A percentile compares a stretch with the other conserved stretches of the same genome.
Evolutionary conservation across 1,140 invertebrate genomes (phyloP).

Genomic region (Drosophila virilis): DNA sequence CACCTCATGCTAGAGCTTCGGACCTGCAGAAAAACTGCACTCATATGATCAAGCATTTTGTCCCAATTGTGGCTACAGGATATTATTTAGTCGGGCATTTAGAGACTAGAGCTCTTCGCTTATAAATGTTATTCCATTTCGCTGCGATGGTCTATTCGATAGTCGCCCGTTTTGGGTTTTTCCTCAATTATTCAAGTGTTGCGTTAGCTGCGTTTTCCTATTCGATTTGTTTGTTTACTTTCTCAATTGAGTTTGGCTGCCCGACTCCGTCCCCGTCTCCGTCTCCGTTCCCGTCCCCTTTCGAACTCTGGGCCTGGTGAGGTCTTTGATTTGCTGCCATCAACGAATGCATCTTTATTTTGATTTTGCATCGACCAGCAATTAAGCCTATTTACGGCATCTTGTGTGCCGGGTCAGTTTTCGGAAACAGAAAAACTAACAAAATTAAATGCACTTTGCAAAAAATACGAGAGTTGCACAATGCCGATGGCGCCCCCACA

Average conservation of each 20-base stretch:
- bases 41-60: too few species aligned
- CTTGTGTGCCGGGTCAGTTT: slow-evolving; percentile 56
- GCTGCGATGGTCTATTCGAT: slow-evolving; percentile 18
- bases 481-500: slow-evolving; percentile 46
- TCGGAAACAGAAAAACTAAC: neutral
- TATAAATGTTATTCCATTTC: too few species aligned
- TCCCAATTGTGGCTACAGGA: too few species aligned
- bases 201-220: neutral
- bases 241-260: slow-evolving; percentile 26
- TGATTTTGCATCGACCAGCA: neutral
- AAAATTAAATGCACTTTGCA: slow-evolving; percentile 13
- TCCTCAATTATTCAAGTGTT: slow-evolving; percentile 7
- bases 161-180: neutral
- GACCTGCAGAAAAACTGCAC: too few species aligned
- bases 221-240: slow-evolving; percentile 24
- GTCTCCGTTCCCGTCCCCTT: neutral
- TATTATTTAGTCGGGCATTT: too few species aligned
- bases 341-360: neutral
- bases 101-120: too few species aligned
- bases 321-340: slow-evolving; percentile 32
- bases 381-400: slow-evolving; percentile 36
- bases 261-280: neutral
- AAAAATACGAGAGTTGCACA: slow-evolving; percentile 18
- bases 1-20: too few species aligned
- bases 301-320: slow-evolving; percentile 31